Evolutionary conservation across 2,113 vertebrate genomes (phyloP), one percentile per base, ranked within the genome.

Genomic region (Origma solitaria): DNA sequence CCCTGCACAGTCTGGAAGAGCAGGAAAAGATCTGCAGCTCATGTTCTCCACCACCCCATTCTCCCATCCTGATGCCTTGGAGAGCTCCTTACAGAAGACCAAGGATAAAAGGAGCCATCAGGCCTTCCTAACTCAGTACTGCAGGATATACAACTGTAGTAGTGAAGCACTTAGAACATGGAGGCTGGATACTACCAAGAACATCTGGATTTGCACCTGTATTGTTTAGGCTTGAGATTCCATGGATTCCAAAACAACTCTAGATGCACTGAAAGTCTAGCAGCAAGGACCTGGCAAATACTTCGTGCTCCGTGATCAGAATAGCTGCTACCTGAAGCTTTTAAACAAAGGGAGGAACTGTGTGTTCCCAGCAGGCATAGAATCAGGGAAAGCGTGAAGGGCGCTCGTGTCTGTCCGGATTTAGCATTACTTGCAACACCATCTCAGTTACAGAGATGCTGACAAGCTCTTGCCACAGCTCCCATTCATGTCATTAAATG

Each of bases 381-480:
- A 66, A 49, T 27, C 30, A 28, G 51, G 42, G 47, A 79, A 58
- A 28, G 38, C 0, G 0, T 22, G 47, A 78, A 1, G 4, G 38
- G 31, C 2, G 16, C 49, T 47, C 4, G 2, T 0, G 0, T 31
- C 70, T 60, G 79, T 75, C 73, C 1, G 1, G 44, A 62, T 44
- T 61, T 47, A 15, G 81, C 47, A 14, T 60, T 87, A 25, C 68
- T 53, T 72, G 82, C 45, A 60, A 49, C 21, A 50, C 12, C 45
- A 47, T 57, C 88, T 85, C 88, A 70, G 80, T 65, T 42, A 57
- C 47, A 44, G 57, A 22, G 56, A 87, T 0, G 2, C 79, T 69
- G 71, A 58, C 7, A 18, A 42, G 23, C 60, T 85, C 35, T 54
- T 6, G 0, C 24, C 0, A 0, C 75, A 72, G 51, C 37, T 72